Conservation (phyloP, 2,113 vertebrate genomes). For the Cardinalis cardinalis region DNA sequence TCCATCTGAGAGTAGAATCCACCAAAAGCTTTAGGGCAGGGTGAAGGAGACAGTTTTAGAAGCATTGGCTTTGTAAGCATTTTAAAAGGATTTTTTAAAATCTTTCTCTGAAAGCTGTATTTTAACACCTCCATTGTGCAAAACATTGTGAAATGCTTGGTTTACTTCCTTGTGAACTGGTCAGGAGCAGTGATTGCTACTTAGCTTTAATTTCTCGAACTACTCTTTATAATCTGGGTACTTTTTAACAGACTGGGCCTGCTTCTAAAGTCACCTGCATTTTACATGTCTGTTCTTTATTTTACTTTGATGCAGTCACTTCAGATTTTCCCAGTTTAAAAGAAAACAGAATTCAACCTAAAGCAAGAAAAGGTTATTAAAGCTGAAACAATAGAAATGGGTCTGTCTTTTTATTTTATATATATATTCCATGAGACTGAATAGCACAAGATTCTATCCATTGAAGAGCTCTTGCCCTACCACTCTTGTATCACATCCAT, state of each 20-base stretch:
- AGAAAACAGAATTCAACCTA: neutral
- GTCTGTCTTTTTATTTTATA: neutral
- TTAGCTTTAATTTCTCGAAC: neutral
- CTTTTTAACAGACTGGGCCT: neutral
- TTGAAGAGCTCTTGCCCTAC: neutral
- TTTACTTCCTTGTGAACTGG: neutral
- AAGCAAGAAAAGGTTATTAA: neutral
- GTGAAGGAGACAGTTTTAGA: neutral
- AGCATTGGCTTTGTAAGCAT: neutral
- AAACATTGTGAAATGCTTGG: slow-evolving; percentile 11
- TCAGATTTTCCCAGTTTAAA: neutral
- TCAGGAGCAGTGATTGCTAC: neutral
- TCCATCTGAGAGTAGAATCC: neutral
- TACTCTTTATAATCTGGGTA: neutral
- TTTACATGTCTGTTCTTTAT: neutral
- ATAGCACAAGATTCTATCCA: neutral
- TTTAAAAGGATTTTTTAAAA: neutral
- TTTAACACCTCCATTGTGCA: neutral
- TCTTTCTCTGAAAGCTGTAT: neutral
- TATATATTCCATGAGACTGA: neutral
- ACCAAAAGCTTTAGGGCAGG: neutral
- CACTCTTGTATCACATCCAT: neutral
- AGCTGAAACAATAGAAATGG: neutral
- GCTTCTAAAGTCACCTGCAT: neutral
- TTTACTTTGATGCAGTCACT: neutral